Percentiles rank a stretch among this genome's conserved stretches.
Conservation (phyloP, 2,113 vertebrate genomes). For the Cacatua alba region DNA sequence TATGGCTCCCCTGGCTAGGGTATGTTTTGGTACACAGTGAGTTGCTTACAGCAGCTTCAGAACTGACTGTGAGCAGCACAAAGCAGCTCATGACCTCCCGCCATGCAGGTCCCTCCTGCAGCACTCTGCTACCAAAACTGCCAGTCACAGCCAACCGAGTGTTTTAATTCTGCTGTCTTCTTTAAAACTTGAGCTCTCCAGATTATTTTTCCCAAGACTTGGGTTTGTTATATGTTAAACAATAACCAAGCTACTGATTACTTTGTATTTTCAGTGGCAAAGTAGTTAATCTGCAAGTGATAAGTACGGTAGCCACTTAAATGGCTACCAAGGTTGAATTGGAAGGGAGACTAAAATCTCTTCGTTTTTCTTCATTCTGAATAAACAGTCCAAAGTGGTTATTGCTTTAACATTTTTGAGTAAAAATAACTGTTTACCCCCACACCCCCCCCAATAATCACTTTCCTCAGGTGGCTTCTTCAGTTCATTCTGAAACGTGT, state of each 20-base stretch:
- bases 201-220: not conserved
- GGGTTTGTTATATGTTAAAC: not conserved
- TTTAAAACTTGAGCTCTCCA: not conserved
- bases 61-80: not conserved
- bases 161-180: not conserved
- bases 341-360: not conserved
- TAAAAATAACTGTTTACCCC: not conserved
- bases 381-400: not conserved
- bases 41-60: not conserved
- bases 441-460: not conserved
- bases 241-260: not conserved
- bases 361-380: not conserved
- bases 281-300: not conserved
- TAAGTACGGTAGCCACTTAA: not conserved
- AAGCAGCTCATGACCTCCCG: not conserved
- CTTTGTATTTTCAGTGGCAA: not conserved
- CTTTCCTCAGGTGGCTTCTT: not conserved
- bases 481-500: not conserved
- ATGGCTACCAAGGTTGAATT: not conserved
- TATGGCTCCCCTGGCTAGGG: not conserved
- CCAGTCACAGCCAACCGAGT: not conserved
- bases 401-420: not conserved
- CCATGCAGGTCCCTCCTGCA: not conserved
- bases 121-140: not conserved
- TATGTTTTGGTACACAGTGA: fast-evolving